These are phyloP conservation scores for Orussus abietinus DNA, from an alignment of 1,140 invertebrate species.

Conservation along the genomic window DNA sequence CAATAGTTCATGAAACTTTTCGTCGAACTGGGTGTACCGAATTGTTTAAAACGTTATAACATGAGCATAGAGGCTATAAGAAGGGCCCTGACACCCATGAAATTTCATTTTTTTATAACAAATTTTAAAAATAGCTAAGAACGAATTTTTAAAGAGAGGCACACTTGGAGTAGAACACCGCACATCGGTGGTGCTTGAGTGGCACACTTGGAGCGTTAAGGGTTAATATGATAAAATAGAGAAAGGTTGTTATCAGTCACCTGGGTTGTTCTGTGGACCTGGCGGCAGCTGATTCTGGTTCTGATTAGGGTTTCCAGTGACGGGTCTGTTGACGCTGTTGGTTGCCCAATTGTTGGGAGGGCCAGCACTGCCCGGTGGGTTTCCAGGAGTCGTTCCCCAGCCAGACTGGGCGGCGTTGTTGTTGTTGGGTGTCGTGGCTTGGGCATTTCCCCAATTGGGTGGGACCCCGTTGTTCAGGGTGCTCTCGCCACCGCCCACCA, in stretches of 20 bases:
- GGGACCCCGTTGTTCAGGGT: conserved; percentile 67
- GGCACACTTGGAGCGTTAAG: too few species aligned
- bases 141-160: too few species aligned
- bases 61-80: too few species aligned
- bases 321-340: conserved; percentile 43
- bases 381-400: conserved; percentile 57
- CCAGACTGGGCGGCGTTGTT: conserved; percentile 56
- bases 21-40: too few species aligned
- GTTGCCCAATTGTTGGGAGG: conserved; percentile 44
- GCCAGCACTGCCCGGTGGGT: conserved; percentile 40
- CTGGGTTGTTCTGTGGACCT: conserved; percentile 42
- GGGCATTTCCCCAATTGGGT: conserved; percentile 70
- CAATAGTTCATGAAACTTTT: too few species aligned
- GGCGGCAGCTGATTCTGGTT: conserved; percentile 47
- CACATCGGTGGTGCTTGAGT: too few species aligned
- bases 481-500: conserved; percentile 75
- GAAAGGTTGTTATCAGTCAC: conserved; percentile 20
- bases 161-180: too few species aligned
- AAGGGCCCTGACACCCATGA: too few species aligned
- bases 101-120: too few species aligned
- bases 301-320: conserved; percentile 45
- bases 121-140: neutral
- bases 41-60: too few species aligned
- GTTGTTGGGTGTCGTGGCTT: conserved; percentile 59
- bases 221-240: neutral